Evolutionary conservation across 1,140 invertebrate genomes (phyloP), one percentile per base, ranked within the genome.

Genomic region (Drosophila auraria): DNA sequence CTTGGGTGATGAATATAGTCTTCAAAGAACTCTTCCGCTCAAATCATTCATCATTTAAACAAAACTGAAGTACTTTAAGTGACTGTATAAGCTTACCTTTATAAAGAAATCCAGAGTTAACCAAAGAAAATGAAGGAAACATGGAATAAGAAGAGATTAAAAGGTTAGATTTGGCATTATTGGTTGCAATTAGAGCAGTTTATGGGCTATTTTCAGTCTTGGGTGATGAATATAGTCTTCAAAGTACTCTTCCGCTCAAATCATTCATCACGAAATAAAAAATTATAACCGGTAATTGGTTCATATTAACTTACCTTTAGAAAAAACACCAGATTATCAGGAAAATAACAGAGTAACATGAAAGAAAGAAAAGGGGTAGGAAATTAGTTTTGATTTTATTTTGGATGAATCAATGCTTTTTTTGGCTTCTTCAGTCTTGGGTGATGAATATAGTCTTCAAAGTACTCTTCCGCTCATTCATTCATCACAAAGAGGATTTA

Each of bases 1-100:
- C 78, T 92, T 92, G 92, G 92, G 92, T 93, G 92, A 91, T 93
- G 92, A 93, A 93, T 92, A 91, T 93, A 92, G 92, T 93, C 92
- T 92, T 93, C 92, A 93, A 40, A 87, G 91, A 90, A 93, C 89
- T 92, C 91, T 92, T 93, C 92, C 50, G 92, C 63, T 79, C 66
- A 60, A 76, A 62, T 82, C 83, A 66, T 61, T 91, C 81, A 86
- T 91, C 87, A 91, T 65, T 27, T 42, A 27, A n/a, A 2, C 4
- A 23, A 36, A 51, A 64, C 20, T 30, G 14, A 33, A 33, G 12
- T n/a, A 38, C 20, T 25, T 7, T 2, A 12, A 0, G 1, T 47
- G 14, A 15, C 1, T 49, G 14, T 25, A 30, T 49, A 25, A 8
- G 23, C 79, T 78, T 38, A 87, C 83, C 82, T 86, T 70, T 63